Base-by-base conservation (phyloP, 2,113 vertebrate species). In the Corythornis vintsioides region DNA sequence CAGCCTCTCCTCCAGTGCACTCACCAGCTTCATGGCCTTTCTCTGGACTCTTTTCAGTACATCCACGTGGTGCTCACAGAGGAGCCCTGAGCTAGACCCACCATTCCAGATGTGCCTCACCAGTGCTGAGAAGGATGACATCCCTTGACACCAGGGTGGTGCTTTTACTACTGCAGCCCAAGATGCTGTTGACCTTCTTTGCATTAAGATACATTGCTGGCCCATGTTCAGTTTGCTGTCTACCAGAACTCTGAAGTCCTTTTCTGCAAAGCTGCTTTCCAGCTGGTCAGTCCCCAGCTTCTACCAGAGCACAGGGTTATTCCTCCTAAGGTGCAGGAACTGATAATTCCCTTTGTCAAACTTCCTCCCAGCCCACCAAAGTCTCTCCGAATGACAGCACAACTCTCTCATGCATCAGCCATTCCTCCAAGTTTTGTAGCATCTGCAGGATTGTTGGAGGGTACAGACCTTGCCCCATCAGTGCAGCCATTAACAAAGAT, bases 91-190 rank as follows among this genome's bases (percentile, higher is more conserved):
- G 48, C 20, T 26, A 85, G 8, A 75, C 6, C 17, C 22, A 47
- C 15, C 31, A 42, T 26, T n/a, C 13, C 50, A 52, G 50, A 26
- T 52, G 50, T 25, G 17, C 19, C 57, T 59, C n/a, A 33, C n/a
- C 16, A 59, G n/a, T 31, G n/a, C 50, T 19, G 26, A 56, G 25
- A 43, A 47, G 3, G 4, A 40, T 28, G 43, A 53, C 21, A 7
- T 53, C 50, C 38, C 59, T 71, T 1, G 0, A 11, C 8, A 21
- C 59, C 21, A 25, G 2, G 3, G 8, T 7, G 14, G 35, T 73
- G 42, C 66, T 29, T 61, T 83, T 50, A 66, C 42, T 69, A 38
- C n/a, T 22, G 22, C 18, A 53, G 50, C 24, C 11, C 24, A 74
- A 50, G 29, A 64, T 20, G 2, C 25, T 22, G 26, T 4, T 20